Conservation (phyloP, 1,140 invertebrate species). For the Ephestia elutella region DNA sequence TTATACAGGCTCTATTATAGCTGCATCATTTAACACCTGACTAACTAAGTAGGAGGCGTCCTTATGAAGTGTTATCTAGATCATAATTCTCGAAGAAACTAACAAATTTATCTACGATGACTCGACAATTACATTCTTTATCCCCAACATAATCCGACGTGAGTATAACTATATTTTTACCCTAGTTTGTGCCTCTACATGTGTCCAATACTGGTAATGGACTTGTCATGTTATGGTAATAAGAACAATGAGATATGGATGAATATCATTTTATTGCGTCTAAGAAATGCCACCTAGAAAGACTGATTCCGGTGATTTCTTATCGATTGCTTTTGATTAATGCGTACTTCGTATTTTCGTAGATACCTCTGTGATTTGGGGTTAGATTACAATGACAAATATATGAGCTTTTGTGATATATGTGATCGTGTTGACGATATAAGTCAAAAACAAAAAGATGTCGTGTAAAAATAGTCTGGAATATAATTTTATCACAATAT, state of each 20-base stretch:
- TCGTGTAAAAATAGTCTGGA: slow-evolving; percentile 28
- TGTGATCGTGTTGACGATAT: slow-evolving; percentile 33
- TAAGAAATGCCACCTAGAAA: slow-evolving; percentile 40
- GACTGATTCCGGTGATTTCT: slow-evolving; percentile 42
- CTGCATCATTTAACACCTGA: slow-evolving; percentile 24
- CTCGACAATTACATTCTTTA: slow-evolving; percentile 27
- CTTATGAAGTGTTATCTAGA: slow-evolving; percentile 33
- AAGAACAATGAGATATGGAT: slow-evolving; percentile 40
- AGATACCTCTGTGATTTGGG: slow-evolving; percentile 31
- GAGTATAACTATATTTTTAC: slow-evolving; percentile 33
- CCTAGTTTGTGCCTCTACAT: slow-evolving; percentile 35
- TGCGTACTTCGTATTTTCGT: slow-evolving; percentile 24
- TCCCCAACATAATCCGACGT: slow-evolving; percentile 24
- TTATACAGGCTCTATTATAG: slow-evolving; percentile 12
- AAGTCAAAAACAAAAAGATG: slow-evolving; percentile 38
- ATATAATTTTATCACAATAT: slow-evolving; percentile 15
- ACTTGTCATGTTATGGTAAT: slow-evolving; percentile 71
- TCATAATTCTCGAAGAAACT: slow-evolving; percentile 33
- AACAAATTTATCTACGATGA: slow-evolving; percentile 45
- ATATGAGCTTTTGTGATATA: slow-evolving; percentile 23
- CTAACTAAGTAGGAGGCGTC: slow-evolving; percentile 25
- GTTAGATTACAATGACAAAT: slow-evolving; percentile 55
- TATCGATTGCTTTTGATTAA: slow-evolving; percentile 60
- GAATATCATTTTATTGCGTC: slow-evolving; percentile 62
- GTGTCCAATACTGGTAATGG: slow-evolving; percentile 56